A percentile compares a stretch with the other conserved stretches of the same genome.
phyloP scores from a whole-genome alignment of 2,113 vertebrate genomes.

The Proterorhinus semilunaris region DNA sequence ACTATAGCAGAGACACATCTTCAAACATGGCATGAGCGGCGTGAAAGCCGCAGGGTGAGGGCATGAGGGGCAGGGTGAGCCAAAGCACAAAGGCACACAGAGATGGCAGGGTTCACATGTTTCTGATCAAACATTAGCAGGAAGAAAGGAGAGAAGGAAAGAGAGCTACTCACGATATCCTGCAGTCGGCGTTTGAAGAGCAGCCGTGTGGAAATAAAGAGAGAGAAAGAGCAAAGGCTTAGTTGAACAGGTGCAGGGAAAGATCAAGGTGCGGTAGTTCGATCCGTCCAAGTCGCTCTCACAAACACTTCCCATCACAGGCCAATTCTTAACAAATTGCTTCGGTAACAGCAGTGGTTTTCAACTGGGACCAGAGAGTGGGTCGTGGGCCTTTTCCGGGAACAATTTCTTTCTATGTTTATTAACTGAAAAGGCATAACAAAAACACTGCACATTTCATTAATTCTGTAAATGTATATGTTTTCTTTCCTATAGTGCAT shows the following conservation, averaged over 20 bases:
- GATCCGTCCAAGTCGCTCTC: too few relatives aligned
- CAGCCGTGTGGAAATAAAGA: slow-evolving; percentile 37
- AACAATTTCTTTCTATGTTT: too few relatives aligned
- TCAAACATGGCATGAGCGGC: slow-evolving; percentile 56
- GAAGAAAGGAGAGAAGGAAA: slow-evolving; percentile 29
- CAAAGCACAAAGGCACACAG: slow-evolving; percentile 44
- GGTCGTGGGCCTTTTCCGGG: too few relatives aligned
- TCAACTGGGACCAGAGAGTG: too few relatives aligned
- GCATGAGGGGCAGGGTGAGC: slow-evolving; percentile 33
- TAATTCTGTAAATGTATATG: too few relatives aligned
- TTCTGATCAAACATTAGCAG: slow-evolving; percentile 21
- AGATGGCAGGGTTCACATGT: slow-evolving; percentile 32
- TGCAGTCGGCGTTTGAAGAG: slow-evolving; percentile 59
- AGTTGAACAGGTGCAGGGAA: slow-evolving; percentile 28
- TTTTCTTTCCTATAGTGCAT: too few relatives aligned
- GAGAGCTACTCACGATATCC: slow-evolving; percentile 87
- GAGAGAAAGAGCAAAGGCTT: slow-evolving; percentile 31
- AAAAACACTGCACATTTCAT: too few relatives aligned
- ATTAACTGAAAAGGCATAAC: too few relatives aligned
- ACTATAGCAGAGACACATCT: background rate
- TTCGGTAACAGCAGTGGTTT: too few relatives aligned
- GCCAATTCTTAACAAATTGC: too few relatives aligned
- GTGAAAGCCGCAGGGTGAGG: slow-evolving; percentile 22
- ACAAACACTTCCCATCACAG: too few relatives aligned
- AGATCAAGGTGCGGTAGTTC: background rate